These are phyloP conservation scores for Danio kyathit DNA, from an alignment of 2,797 vertebrate species.

Conservation along the genomic window DNA sequence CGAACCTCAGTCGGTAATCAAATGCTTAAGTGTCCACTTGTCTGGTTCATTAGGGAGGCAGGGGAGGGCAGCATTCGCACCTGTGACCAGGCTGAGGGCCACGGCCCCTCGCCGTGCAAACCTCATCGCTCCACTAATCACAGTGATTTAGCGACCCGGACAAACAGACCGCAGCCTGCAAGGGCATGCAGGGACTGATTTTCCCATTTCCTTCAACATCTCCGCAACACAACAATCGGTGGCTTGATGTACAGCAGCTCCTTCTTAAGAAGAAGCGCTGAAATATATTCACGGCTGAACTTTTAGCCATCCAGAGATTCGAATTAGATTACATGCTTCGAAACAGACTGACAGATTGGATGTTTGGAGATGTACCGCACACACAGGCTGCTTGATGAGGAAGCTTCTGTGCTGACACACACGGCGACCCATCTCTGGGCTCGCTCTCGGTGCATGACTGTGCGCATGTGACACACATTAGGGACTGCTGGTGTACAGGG, in stretches of 20 bases:
- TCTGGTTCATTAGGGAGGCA: conserved; percentile 59
- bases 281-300: conserved; percentile 1
- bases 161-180: conserved; percentile 72
- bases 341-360: conserved; percentile 23
- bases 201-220: conserved; percentile 83
- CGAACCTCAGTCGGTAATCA: conserved; percentile 59
- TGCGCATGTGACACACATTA: conserved; percentile 95
- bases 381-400: conserved; percentile 68
- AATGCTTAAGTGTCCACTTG: conserved; percentile 64
- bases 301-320: neutral
- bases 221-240: conserved; percentile 42
- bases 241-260: neutral
- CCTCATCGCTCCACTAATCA: conserved; percentile 74
- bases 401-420: conserved; percentile 87
- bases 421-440: conserved; percentile 88
- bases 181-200: conserved; percentile 83
- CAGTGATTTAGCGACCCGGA: conserved; percentile 68
- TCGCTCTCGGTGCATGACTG: conserved; percentile 95
- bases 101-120: conserved; percentile 67
- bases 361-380: conserved; percentile 17
- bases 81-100: conserved; percentile 60
- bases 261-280: neutral
- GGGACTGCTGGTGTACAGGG: conserved; percentile 82
- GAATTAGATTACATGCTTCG: conserved; percentile 30
- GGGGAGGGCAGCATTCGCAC: conserved; percentile 59